These are phyloP conservation scores for Polymixis flavicincta DNA, from an alignment of 2,888 invertebrate species.

Conservation along the genomic window DNA sequence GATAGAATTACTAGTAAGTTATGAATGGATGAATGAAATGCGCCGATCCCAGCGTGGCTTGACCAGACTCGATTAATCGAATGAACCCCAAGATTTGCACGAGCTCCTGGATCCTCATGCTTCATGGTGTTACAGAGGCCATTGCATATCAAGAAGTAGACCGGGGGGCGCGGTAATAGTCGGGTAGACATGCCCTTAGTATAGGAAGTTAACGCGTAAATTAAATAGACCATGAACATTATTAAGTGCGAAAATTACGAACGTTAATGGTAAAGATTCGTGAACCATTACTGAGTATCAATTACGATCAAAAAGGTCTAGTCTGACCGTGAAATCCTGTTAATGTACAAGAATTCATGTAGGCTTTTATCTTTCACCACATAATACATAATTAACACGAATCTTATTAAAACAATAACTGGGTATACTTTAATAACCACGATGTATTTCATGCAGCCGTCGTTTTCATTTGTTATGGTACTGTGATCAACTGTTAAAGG, in stretches of 20 bases:
- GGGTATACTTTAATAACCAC: slow-evolving; percentile 52
- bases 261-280: background rate
- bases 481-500: slow-evolving; percentile 50
- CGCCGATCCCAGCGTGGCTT: no score
- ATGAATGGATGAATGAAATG: no score
- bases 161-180: no score
- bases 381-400: slow-evolving; percentile 34
- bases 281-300: slow-evolving; percentile 25
- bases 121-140: no score
- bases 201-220: no score
- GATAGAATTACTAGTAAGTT: background rate
- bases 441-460: slow-evolving; percentile 30
- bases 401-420: slow-evolving; percentile 69
- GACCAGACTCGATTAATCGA: no score
- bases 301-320: slow-evolving; percentile 34
- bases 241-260: slow-evolving; percentile 29
- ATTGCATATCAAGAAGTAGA: no score
- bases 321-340: slow-evolving; percentile 37
- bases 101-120: no score
- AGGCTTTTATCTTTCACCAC: slow-evolving; percentile 48
- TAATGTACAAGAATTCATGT: slow-evolving; percentile 26
- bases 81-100: no score
- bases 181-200: no score
- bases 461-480: slow-evolving; percentile 49
- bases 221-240: background rate